phyloP scores from a whole-genome alignment of 2,888 invertebrate species.

The Ctena decussata region DNA sequence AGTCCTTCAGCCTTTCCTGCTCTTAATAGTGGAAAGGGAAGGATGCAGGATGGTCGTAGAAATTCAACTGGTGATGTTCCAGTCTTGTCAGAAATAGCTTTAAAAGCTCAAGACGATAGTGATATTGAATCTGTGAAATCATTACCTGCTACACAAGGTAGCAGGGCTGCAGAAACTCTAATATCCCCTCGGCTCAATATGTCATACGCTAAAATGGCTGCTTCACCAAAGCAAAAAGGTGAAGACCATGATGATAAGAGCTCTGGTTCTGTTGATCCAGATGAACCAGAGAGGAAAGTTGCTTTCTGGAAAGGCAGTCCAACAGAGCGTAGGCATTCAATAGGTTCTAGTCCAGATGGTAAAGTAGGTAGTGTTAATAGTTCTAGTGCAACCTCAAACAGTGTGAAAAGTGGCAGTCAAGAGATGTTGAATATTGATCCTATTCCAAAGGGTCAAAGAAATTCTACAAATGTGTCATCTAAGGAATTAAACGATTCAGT shows the following conservation, averaged over 20 bases:
- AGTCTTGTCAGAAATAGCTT: slow-evolving; percentile 61
- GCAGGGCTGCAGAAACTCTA: slow-evolving; percentile 42
- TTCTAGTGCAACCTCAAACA: neutral
- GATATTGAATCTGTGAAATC: slow-evolving; percentile 84
- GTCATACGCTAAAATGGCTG: slow-evolving; percentile 83
- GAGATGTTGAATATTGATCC: slow-evolving; percentile 12
- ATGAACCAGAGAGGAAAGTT: slow-evolving; percentile 64
- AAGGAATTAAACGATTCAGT: neutral
- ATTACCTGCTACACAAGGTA: slow-evolving; percentile 75
- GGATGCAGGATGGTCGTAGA: slow-evolving; percentile 72
- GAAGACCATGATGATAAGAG: slow-evolving; percentile 24
- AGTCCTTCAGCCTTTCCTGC: slow-evolving; percentile 84
- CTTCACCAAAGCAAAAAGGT: slow-evolving; percentile 48
- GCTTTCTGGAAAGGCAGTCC: slow-evolving; percentile 81
- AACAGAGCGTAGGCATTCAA: slow-evolving; percentile 81
- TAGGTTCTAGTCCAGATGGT: slow-evolving; percentile 81
- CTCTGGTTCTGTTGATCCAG: neutral
- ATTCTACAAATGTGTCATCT: slow-evolving; percentile 14
- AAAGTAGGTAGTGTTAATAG: slow-evolving; percentile 18
- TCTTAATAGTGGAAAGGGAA: slow-evolving; percentile 67
- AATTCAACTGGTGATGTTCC: slow-evolving; percentile 81
- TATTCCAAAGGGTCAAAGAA: slow-evolving; percentile 3
- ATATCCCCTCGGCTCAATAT: slow-evolving; percentile 71
- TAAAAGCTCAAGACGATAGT: slow-evolving; percentile 80
- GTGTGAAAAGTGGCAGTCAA: slow-evolving; percentile 11